Evolutionary conservation across 2,113 vertebrate species (phyloP).

Genomic region (Steatornis caripensis): DNA sequence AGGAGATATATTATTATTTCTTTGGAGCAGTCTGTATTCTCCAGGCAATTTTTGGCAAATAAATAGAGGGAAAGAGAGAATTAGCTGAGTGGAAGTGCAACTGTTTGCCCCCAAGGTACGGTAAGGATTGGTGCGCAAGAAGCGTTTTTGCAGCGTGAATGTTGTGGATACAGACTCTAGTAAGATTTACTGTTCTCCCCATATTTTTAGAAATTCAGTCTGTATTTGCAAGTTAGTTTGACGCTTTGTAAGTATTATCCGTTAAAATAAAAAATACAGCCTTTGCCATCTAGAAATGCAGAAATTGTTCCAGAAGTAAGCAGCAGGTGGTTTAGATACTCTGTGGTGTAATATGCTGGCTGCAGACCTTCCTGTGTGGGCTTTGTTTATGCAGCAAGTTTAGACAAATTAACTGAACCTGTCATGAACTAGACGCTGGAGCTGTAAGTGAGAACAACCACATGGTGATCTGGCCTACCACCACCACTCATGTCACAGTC

Average conservation of each 20-base stretch:
- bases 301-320: neutral
- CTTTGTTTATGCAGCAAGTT: constrained; percentile 18
- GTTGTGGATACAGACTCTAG: neutral
- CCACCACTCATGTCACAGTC: neutral
- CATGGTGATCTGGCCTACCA: neutral
- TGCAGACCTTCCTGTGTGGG: constrained; percentile 15
- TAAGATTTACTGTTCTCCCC: constrained; percentile 1
- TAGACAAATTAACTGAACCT: constrained; percentile 9
- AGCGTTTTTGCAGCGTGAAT: neutral
- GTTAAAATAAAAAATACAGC: neutral
- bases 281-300: neutral
- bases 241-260: neutral
- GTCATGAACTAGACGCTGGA: rapidly evolving
- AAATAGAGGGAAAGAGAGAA: neutral
- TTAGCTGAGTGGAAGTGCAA: neutral
- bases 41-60: neutral
- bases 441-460: neutral
- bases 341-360: neutral
- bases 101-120: neutral
- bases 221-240: neutral
- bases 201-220: neutral
- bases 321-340: neutral
- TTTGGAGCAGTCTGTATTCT: neutral
- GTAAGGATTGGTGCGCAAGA: neutral
- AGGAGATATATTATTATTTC: neutral